These are phyloP conservation scores for Protodeltote pygarga DNA, from an alignment of 2,888 invertebrate genomes.

Conservation along the genomic window DNA sequence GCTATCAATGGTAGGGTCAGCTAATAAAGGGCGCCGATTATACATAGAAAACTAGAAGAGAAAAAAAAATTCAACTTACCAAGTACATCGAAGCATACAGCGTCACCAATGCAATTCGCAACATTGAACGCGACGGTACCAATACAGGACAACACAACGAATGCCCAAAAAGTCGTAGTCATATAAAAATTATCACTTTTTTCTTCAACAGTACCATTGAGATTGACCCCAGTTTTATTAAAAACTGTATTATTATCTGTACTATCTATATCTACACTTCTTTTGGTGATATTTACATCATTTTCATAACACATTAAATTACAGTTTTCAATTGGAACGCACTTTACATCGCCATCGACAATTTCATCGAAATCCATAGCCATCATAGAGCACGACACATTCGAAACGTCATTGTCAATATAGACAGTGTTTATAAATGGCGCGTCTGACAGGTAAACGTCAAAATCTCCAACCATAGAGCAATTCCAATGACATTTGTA, in stretches of 20 bases:
- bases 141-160: conserved; percentile 90
- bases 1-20: too few species aligned
- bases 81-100: conserved; percentile 95
- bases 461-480: conserved; percentile 55
- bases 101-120: conserved; percentile 94
- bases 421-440: conserved; percentile 69
- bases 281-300: conserved; percentile 43
- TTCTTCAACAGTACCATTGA: conserved; percentile 14
- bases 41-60: neutral
- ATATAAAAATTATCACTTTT: conserved; percentile 81
- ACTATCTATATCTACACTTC: conserved; percentile 29
- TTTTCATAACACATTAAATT: conserved; percentile 74
- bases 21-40: neutral
- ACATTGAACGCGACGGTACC: conserved; percentile 95
- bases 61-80: conserved; percentile 79
- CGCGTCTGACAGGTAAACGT: conserved; percentile 69
- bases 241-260: conserved; percentile 10
- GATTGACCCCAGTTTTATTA: conserved; percentile 25
- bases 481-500: conserved; percentile 79
- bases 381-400: conserved; percentile 68
- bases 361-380: conserved; percentile 67
- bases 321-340: conserved; percentile 65
- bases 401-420: conserved; percentile 59
- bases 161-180: conserved; percentile 90
- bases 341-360: conserved; percentile 62